Evolutionary conservation across 2,797 vertebrate genomes (phyloP).

Genomic region (Sitta carolinensis): DNA sequence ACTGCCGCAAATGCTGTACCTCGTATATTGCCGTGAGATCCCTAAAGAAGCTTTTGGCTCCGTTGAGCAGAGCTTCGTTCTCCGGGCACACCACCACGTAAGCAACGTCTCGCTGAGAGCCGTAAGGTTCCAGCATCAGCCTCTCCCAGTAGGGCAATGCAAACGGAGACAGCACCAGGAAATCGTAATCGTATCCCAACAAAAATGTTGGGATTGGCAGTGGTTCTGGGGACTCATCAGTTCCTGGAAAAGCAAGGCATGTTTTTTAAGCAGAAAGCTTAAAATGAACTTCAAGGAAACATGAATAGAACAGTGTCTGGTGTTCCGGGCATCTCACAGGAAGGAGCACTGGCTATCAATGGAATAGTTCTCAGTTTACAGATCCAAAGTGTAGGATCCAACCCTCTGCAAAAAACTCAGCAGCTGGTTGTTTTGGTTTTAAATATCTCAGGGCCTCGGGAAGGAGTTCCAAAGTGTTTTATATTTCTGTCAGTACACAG

Average conservation of each 20-base stretch:
- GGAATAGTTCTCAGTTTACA: neutral
- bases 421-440: neutral
- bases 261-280: conserved; percentile 9
- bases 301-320: neutral
- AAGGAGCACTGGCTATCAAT: neutral
- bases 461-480: neutral
- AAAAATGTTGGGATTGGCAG: conserved; percentile 98
- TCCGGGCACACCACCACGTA: conserved; percentile 98
- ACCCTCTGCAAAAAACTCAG: neutral
- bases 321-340: conserved; percentile 23
- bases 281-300: conserved; percentile 44
- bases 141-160: conserved; percentile 98
- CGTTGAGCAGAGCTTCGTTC: conserved; percentile 93
- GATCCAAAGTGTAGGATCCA: neutral
- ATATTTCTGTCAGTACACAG: neutral
- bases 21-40: conserved; percentile 97
- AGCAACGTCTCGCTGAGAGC: conserved; percentile 94
- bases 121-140: conserved; percentile 95
- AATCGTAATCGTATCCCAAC: conserved; percentile 97
- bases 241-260: conserved; percentile 81
- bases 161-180: conserved; percentile 97
- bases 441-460: neutral
- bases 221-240: conserved; percentile 98
- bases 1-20: conserved; percentile 74
- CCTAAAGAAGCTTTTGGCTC: conserved; percentile 95